phyloP scores from a whole-genome alignment of 2,113 vertebrate genomes.

The Anhinga anhinga region DNA sequence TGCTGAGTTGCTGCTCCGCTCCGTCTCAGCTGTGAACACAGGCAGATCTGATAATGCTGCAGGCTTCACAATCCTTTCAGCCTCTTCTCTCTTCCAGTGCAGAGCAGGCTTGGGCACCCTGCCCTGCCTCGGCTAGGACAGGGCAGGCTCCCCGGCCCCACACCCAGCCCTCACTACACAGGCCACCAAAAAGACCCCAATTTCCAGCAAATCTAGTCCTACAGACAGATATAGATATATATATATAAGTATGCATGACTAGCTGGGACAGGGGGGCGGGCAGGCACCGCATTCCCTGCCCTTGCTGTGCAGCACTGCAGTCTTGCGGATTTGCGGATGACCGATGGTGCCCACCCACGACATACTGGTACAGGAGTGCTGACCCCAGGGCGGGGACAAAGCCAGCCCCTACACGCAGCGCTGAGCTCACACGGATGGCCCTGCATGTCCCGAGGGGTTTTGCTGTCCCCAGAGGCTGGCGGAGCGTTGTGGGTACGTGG shows the following conservation, averaged over 20 bases:
- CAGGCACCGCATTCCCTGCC: not conserved
- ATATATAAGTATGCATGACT: too few species aligned
- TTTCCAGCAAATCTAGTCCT: not conserved
- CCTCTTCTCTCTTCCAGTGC: not conserved
- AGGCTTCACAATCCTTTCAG: not conserved
- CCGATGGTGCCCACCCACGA: not conserved
- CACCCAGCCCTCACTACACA: not conserved
- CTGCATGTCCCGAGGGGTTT: fast-evolving
- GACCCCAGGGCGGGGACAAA: not conserved
- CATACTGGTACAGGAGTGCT: not conserved
- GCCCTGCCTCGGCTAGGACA: not conserved
- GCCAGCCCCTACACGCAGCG: fast-evolving
- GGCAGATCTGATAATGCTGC: not conserved
- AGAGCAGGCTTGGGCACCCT: not conserved
- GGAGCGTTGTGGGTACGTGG: not conserved
- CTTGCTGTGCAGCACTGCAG: not conserved
- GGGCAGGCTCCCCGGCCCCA: not conserved
- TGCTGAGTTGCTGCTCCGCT: not conserved
- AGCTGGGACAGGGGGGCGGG: not conserved
- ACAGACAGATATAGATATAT: not conserved
- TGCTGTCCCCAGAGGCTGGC: not conserved
- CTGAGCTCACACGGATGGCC: not conserved
- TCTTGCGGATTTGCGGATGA: not conserved
- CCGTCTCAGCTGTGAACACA: not conserved
- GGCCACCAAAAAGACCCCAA: not conserved